These are phyloP conservation scores for Spheniscus humboldti DNA, from an alignment of 2,797 vertebrate genomes.

Conservation along the genomic window DNA sequence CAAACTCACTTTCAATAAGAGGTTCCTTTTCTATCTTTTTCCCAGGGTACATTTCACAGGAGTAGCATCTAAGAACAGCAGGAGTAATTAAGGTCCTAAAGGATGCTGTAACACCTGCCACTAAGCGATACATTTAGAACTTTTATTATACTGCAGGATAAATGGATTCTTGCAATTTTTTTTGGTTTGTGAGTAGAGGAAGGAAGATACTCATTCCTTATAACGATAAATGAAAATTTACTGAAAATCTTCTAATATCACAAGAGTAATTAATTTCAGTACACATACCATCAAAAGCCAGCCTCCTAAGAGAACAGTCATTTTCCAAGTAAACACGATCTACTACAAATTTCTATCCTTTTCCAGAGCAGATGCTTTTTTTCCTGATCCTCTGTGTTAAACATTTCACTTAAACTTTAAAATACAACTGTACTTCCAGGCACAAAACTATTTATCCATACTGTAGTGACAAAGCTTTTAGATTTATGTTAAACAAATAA, in stretches of 20 bases:
- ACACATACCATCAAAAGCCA: neutral
- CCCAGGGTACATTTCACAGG: neutral
- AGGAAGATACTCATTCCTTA: neutral
- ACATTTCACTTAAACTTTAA: conserved; percentile 21
- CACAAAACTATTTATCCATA: neutral
- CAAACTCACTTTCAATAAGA: neutral
- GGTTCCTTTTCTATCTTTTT: neutral
- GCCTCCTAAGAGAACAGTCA: neutral
- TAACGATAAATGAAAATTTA: neutral
- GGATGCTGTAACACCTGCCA: neutral
- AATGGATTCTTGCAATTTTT: neutral
- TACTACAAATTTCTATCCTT: conserved; percentile 1
- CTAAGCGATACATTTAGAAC: neutral
- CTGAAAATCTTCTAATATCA: neutral
- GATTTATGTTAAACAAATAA: conserved; percentile 17
- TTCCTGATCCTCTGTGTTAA: neutral
- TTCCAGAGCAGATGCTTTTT: neutral
- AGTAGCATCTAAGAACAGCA: neutral
- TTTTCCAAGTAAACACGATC: neutral
- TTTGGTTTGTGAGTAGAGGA: neutral
- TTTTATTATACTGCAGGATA: neutral
- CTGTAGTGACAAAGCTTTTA: neutral
- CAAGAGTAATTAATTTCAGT: neutral
- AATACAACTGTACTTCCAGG: neutral
- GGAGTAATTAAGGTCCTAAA: neutral